Evolutionary conservation across 2,888 invertebrate genomes (phyloP).

Genomic region (Hylaea fasciaria): DNA sequence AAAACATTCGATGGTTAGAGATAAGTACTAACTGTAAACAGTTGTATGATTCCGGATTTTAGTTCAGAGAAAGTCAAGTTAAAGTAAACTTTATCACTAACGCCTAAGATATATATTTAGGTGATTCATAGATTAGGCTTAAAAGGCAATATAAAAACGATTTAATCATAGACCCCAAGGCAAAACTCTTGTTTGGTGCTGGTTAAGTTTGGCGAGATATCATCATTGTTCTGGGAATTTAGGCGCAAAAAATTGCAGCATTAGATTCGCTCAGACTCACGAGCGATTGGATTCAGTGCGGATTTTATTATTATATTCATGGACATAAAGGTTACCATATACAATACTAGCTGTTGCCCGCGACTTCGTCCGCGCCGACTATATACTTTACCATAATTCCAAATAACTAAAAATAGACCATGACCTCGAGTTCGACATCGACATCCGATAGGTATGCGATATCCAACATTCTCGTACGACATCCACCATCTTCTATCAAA

Average conservation of each 20-base stretch:
- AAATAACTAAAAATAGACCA: slow-evolving; percentile 19
- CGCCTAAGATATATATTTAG: slow-evolving; percentile 25
- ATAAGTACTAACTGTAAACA: slow-evolving; percentile 40
- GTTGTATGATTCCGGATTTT: slow-evolving; percentile 32
- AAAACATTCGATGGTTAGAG: slow-evolving; percentile 29
- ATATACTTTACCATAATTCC: too few relatives aligned
- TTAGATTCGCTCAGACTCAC: slow-evolving; percentile 30
- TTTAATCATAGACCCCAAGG: slow-evolving; percentile 64
- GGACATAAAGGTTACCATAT: slow-evolving; percentile 3
- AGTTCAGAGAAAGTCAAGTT: slow-evolving; percentile 9
- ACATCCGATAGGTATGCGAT: too few relatives aligned
- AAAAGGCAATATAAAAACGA: slow-evolving; percentile 62
- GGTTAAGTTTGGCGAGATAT: slow-evolving; percentile 48
- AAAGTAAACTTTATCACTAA: slow-evolving; percentile 18
- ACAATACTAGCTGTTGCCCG: too few relatives aligned
- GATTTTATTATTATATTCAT: slow-evolving; percentile 20
- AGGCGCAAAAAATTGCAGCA: slow-evolving; percentile 44
- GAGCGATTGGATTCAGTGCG: slow-evolving; percentile 27
- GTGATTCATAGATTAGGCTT: slow-evolving; percentile 20
- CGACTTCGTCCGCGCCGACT: too few relatives aligned
- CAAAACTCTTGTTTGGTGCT: slow-evolving; percentile 47
- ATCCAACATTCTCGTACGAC: too few relatives aligned
- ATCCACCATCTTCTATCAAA: too few relatives aligned
- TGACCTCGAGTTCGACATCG: slow-evolving; percentile 14
- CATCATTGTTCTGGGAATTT: slow-evolving; percentile 46